Base-by-base conservation (phyloP, 1,140 invertebrate species). In the Caenorhabditis brenneri region DNA sequence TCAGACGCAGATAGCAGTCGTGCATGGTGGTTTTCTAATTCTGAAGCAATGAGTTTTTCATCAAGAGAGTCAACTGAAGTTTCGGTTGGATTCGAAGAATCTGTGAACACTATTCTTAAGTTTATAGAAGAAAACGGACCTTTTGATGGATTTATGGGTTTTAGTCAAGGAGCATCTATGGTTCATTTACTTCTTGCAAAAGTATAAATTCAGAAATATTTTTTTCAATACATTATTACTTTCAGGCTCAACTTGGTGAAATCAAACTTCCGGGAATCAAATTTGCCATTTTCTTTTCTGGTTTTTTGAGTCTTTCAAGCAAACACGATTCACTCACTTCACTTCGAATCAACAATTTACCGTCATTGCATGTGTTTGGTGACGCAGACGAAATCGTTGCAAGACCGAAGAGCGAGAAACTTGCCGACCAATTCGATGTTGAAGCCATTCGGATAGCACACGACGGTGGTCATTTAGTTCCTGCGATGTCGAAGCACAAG, bases 91-190 rank as follows among this genome's bases (percentile, higher is more conserved):
- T 83, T 83, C 51, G 65, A 79, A 7, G 48, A 83, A 53, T 83
- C 82, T 0, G 82, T 83, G 12, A 16, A 51, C 10, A 49, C 78
- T 6, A 74, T 65, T 2, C 22, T 83, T 27, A 48, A 79, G 16
- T 83, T 55, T 22, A 53, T 83, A 4, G 29, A 65, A 58, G 39
- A 83, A 4, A 83, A 83, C n/a, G 82, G 82, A 19, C 82, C 82
- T 0, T 83, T 83, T 22, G 82, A 83, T 49, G 82, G 82, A 7
- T 19, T 83, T 24, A 22, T 83, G 10, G 82, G 82, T 22, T 83
- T 83, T 49, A 83, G 82, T 79, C 82, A 83, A 48, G 82, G 82
- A 16, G 82, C 82, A 10, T 83, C 82, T 5, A 83, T 83, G 82
- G 82, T 83, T 80, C 82, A 83, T 58, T 49, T 83, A 22, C 82